Base-by-base conservation (phyloP, 1,140 invertebrate species). In the Eulimnadia texana region DNA sequence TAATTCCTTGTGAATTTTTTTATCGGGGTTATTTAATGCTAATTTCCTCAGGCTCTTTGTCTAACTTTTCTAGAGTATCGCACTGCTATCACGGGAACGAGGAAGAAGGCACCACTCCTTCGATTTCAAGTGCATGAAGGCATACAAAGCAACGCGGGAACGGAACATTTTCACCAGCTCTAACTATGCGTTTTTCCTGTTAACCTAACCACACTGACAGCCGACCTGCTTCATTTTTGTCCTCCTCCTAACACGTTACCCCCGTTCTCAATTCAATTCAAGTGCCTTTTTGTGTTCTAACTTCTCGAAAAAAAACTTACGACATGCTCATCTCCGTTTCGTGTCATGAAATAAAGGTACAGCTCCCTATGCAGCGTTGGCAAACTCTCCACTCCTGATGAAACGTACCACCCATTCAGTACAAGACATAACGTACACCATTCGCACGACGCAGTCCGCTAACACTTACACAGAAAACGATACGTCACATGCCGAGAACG, bases 41-140 rank as follows among this genome's bases (percentile, higher is more conserved):
- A n/a, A 13, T 50, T 64, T 33, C 19, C 50, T 58, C 50, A 57
- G 19, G 57, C n/a, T 58, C 25, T 58, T 13, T 64, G 3, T 60
- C 63, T 64, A 27, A 50, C 63, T 64, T n/a, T n/a, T 59, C 50
- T 49, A 53, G 60, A 53, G 50, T 58, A 25, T 58, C n/a, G 20
- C 25, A 11, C 27, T 42, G 33, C 33, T 9, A 42, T 42, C 33
- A 42, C 33, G 33, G 33, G 16, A 42, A 42, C 16, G 33, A 42
- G 33, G 6, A 42, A 42, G 33, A 42, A 42, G 33, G 33, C 33
- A 9, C 33, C 33, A 6, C 6, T 42, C 33, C 16, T 42, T 42
- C 33, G 33, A 9, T 42, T 42, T 16, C 33, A 6, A 16, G 6
- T 42, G 33, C 33, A 42, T 42, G 33, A 42, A 16, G 33, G 33